Conservation (phyloP, 2,888 invertebrate species). For the Amiota minor region DNA sequence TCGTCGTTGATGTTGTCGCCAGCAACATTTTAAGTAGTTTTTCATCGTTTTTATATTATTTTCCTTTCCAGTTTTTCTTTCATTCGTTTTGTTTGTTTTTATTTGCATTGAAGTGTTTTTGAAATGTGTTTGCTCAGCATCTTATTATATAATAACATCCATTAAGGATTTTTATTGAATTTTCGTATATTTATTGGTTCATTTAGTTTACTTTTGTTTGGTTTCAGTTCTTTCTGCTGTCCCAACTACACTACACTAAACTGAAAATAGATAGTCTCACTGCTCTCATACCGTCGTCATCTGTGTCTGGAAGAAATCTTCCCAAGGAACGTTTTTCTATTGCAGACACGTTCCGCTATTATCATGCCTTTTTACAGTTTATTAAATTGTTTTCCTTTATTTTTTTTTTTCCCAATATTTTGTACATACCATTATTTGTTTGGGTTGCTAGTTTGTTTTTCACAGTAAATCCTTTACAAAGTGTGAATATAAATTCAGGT, state of each 20-base stretch:
- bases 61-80: conserved; percentile 21
- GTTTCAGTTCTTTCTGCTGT: not conserved
- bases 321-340: conserved; percentile 23
- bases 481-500: conserved; percentile 63
- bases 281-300: too few relatives aligned
- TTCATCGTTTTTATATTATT: conserved; percentile 21
- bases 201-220: not conserved
- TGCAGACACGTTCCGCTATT: conserved; percentile 59
- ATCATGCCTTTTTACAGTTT: conserved; percentile 63
- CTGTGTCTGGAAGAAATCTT: not conserved
- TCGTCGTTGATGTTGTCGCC: not conserved
- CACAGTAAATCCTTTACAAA: conserved; percentile 56
- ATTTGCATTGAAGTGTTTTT: conserved; percentile 53
- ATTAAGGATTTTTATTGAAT: conserved; percentile 65
- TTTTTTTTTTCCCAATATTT: conserved; percentile 12
- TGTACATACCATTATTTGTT: conserved; percentile 24
- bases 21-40: not conserved
- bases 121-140: conserved; percentile 57
- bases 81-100: conserved; percentile 34
- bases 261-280: too few relatives aligned
- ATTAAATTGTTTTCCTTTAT: conserved; percentile 60
- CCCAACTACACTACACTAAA: not conserved
- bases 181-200: conserved; percentile 43
- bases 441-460: conserved; percentile 38
- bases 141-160: conserved; percentile 67